Evolutionary conservation across 1,140 invertebrate genomes (phyloP).

Genomic region (Maniola jurtina): DNA sequence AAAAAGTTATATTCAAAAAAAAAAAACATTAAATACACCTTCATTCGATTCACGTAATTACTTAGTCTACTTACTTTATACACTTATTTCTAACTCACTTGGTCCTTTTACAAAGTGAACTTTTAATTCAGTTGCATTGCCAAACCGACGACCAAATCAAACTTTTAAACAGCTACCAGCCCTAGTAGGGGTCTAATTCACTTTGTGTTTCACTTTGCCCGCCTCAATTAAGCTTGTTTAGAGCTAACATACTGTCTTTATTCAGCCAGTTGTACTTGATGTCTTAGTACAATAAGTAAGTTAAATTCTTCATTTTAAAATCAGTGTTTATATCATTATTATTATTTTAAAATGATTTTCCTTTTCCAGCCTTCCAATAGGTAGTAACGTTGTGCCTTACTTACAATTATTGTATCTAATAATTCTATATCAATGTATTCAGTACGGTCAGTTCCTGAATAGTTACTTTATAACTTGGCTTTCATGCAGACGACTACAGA

Average conservation of each 20-base stretch:
- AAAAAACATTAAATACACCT: too few species aligned
- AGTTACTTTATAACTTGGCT: too few species aligned
- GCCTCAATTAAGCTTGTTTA: slow-evolving; percentile 43
- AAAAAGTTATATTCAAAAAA: too few species aligned
- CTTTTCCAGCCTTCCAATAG: too few species aligned
- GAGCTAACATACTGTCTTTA: slow-evolving; percentile 36
- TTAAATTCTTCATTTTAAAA: background rate
- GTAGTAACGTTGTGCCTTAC: too few species aligned
- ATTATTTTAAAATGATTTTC: too few species aligned
- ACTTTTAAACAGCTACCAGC: slow-evolving; percentile 14
- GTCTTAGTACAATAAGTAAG: background rate
- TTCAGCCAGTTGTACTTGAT: slow-evolving; percentile 17
- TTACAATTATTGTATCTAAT: too few species aligned
- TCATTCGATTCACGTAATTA: too few species aligned
- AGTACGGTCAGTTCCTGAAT: too few species aligned
- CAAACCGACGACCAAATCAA: slow-evolving; percentile 1
- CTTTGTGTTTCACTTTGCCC: slow-evolving; percentile 36
- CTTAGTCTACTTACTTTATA: background rate
- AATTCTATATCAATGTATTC: too few species aligned
- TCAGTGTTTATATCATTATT: background rate
- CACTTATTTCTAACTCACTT: background rate
- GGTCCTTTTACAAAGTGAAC: background rate
- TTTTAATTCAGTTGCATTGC: background rate
- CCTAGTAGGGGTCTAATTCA: slow-evolving; percentile 42
- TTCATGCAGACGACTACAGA: too few species aligned